Evolutionary conservation across 2,888 invertebrate genomes (phyloP), one percentile per base, ranked within the genome.

Genomic region (Brassicogethes aeneus): DNA sequence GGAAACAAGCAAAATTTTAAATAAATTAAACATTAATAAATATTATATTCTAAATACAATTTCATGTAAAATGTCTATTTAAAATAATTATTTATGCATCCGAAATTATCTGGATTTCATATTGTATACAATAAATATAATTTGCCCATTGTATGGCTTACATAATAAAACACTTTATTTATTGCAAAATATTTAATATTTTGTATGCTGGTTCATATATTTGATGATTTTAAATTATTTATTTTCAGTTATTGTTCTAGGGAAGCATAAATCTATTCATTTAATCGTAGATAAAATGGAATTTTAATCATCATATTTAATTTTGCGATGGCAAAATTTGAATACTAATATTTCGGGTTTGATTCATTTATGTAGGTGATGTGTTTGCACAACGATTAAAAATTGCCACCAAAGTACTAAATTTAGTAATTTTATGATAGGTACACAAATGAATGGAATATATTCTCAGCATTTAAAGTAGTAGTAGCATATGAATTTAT

Each of bases 281-380:
- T 23, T 10, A 12, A 32, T 13, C 13, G 32, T 13, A 32, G 10
- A 32, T 13, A 32, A 32, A 32, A 32, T 32, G 32, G 14, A 32
- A 32, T 8, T 32, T 32, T 32, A 32, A 32, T 32, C 14, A 32
- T 32, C n/a, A 32, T 32, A 32, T 32, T 32, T 32, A 32, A 32
- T 32, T n/a, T 32, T 32, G 32, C 12, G 32, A 32, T 32, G 12
- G 32, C 32, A 23, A 23, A n/a, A n/a, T 23, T 7, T 23, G 23
- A 23, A 23, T 23, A 23, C 10, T 23, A 23, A 23, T 23, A 23
- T 23, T n/a, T n/a, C n/a, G n/a, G n/a, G n/a, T n/a, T n/a, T n/a
- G n/a, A n/a, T n/a, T n/a, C n/a, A n/a, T n/a, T n/a, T n/a, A n/a
- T n/a, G n/a, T n/a, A n/a, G n/a, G n/a, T n/a, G n/a, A n/a, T n/a